Evolutionary conservation across 2,113 vertebrate genomes (phyloP).

Genomic region (Nerophis lumbriciformis): DNA sequence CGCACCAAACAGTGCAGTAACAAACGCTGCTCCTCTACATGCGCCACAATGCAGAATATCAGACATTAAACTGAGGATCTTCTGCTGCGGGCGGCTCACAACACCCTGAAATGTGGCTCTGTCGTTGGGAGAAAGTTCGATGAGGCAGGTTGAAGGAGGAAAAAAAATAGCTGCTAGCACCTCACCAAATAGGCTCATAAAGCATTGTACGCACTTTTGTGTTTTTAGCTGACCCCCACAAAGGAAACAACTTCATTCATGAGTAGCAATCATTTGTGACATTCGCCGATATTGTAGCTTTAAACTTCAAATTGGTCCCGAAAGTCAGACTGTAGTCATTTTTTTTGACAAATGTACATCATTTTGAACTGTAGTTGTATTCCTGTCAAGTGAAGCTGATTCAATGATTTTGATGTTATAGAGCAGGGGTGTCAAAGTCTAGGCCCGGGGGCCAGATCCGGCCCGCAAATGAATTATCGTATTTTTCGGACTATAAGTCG

Average conservation of each 20-base stretch:
- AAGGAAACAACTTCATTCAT: slow-evolving; percentile 26
- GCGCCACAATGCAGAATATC: slow-evolving; percentile 9
- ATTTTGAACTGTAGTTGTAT: no score
- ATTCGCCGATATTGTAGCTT: background rate
- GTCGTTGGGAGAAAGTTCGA: slow-evolving; percentile 18
- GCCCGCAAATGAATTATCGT: no score
- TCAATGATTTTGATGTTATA: no score
- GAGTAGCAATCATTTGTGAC: slow-evolving; percentile 7
- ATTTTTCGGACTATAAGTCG: no score
- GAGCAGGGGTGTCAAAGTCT: no score
- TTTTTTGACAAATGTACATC: background rate
- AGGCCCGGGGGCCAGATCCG: no score
- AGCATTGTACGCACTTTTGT: slow-evolving; percentile 25
- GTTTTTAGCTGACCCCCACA: slow-evolving; percentile 23
- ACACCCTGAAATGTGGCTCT: slow-evolving; percentile 28
- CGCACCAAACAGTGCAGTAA: slow-evolving; percentile 33
- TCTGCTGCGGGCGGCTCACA: slow-evolving; percentile 7
- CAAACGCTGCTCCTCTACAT: slow-evolving; percentile 30
- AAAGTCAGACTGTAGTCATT: background rate
- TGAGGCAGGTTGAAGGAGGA: background rate
- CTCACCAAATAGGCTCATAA: slow-evolving; percentile 38
- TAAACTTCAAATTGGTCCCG: slow-evolving; percentile 6
- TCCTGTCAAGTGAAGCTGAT: no score
- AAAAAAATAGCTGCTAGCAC: slow-evolving; percentile 5
- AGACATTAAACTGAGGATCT: slow-evolving; percentile 15